Percentiles rank a stretch among this genome's conserved stretches.
These are phyloP conservation scores for Uloborus diversus DNA, from an alignment of 1,140 invertebrate species.

Conservation along the genomic window DNA sequence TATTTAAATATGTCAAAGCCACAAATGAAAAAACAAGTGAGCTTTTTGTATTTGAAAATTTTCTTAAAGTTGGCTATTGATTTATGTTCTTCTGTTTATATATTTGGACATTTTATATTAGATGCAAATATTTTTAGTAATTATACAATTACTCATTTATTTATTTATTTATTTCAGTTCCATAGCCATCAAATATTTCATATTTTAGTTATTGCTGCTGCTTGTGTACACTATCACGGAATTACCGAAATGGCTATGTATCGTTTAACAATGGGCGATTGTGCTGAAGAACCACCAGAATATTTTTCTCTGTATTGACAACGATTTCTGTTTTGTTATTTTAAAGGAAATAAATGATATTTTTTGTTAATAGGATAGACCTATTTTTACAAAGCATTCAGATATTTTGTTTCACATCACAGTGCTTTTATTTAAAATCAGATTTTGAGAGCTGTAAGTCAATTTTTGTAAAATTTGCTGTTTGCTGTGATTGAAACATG, in stretches of 20 bases:
- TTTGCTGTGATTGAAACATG: constrained; percentile 54
- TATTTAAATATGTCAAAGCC: too few species aligned
- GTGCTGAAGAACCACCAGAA: constrained; percentile 63
- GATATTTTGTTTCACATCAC: constrained; percentile 9
- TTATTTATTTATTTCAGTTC: too few species aligned
- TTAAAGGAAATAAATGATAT: background rate
- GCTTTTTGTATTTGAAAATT: too few species aligned
- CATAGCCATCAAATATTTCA: constrained; percentile 99
- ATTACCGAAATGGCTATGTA: constrained; percentile 97
- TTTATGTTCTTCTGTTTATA: background rate
- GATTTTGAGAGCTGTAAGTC: constrained; percentile 22
- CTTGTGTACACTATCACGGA: constrained; percentile 98
- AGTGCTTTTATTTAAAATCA: constrained; percentile 17
- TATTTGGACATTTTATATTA: background rate
- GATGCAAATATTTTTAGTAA: background rate
- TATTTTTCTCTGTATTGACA: constrained; percentile 25
- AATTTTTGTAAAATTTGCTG: constrained; percentile 42
- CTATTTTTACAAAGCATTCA: constrained; percentile 25
- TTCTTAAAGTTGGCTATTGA: too few species aligned
- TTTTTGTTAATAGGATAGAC: constrained; percentile 12
- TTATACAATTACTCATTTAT: background rate
- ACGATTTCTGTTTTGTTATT: constrained; percentile 8
- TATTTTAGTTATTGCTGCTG: constrained; percentile 93
- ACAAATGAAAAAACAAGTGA: too few species aligned
- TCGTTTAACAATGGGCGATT: constrained; percentile 90